A percentile compares a stretch with the other conserved stretches of the same genome.
These are phyloP conservation scores for Prionailurus bengalensis DNA, from an alignment of 2,113 vertebrate species.

Conservation along the genomic window DNA sequence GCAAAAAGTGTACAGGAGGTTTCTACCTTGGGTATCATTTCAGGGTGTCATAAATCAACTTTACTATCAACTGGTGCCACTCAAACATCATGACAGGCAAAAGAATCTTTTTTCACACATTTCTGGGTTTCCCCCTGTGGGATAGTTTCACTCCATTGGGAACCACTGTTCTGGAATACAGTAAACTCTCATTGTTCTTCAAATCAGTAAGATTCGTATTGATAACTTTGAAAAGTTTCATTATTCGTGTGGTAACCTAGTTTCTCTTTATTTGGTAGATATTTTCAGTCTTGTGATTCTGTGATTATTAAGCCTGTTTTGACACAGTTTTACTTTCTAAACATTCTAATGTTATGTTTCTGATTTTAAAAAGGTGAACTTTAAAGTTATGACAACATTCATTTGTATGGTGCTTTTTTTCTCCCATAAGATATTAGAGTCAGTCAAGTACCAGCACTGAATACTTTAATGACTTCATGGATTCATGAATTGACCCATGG, in stretches of 20 bases:
- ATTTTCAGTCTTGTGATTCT: neutral
- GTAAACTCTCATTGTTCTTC: slow-evolving; percentile 12
- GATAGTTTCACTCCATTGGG: neutral
- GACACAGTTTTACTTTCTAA: neutral
- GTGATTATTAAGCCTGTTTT: slow-evolving; percentile 21
- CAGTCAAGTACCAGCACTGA: neutral
- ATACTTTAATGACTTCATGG: neutral
- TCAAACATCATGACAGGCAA: neutral
- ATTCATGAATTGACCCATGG: neutral
- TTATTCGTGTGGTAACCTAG: neutral
- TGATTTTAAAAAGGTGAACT: neutral
- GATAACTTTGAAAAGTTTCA: slow-evolving; percentile 11
- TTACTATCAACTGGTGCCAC: neutral
- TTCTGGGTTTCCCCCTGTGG: neutral
- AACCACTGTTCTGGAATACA: slow-evolving; percentile 24
- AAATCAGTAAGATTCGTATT: neutral
- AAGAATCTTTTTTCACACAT: neutral
- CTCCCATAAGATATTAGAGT: neutral
- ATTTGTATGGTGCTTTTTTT: neutral
- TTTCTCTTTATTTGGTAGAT: neutral
- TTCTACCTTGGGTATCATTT: neutral
- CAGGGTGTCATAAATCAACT: neutral
- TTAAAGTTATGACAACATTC: neutral
- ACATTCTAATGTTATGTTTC: neutral
- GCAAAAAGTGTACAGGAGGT: neutral